Evolutionary conservation across 2,888 invertebrate genomes (phyloP).

Genomic region (Fabriciana adippe): DNA sequence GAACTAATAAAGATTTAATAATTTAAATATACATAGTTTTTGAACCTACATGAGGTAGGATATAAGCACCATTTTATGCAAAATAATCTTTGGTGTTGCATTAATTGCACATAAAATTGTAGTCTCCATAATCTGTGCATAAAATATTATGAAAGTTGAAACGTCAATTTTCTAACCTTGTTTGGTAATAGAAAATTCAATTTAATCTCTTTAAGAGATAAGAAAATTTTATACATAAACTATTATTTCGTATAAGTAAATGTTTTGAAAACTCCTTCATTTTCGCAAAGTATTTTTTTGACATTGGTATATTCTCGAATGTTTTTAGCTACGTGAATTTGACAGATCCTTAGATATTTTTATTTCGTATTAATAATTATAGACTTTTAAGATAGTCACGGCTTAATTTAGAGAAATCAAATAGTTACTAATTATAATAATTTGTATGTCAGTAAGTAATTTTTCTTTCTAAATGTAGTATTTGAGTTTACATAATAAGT

Average conservation of each 20-base stretch:
- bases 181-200: slow-evolving; percentile 27
- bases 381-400: slow-evolving; percentile 4
- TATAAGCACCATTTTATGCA: background rate
- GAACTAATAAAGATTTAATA: too few species aligned
- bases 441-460: slow-evolving; percentile 40
- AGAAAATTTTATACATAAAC: background rate
- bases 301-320: slow-evolving; percentile 38
- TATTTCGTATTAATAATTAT: slow-evolving; percentile 35
- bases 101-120: too few species aligned
- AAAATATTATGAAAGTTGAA: slow-evolving; percentile 18
- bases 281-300: background rate
- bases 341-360: slow-evolving; percentile 46
- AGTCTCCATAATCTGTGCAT: too few species aligned
- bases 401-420: background rate
- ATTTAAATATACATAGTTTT: background rate
- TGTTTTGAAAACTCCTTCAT: background rate
- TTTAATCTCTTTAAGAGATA: background rate
- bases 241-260: background rate
- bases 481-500: slow-evolving; percentile 62
- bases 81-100: slow-evolving; percentile 22
- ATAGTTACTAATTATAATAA: background rate
- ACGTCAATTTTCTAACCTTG: slow-evolving; percentile 49
- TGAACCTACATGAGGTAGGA: background rate
- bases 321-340: slow-evolving; percentile 49
- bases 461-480: slow-evolving; percentile 38